A percentile compares a stretch with the other conserved stretches of the same genome.
Evolutionary conservation across 2,113 vertebrate genomes (phyloP).

Genomic region (Gnathonemus longibarbis): DNA sequence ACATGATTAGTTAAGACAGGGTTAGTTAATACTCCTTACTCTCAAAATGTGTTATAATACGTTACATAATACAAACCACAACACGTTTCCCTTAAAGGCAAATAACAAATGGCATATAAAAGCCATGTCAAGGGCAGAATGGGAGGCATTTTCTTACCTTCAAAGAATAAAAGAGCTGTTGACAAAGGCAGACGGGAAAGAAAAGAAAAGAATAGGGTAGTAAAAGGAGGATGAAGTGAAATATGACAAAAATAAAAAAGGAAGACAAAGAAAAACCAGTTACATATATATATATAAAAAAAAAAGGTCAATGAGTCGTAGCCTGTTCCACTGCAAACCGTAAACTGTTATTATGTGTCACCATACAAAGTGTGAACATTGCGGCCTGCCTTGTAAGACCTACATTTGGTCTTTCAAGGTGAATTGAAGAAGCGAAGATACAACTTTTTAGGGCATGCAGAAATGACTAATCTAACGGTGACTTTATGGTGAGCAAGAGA

Average conservation of each 20-base stretch:
- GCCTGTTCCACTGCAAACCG: background rate
- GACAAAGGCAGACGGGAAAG: background rate
- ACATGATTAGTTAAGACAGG: background rate
- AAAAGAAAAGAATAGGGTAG: background rate
- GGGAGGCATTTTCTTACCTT: slow-evolving; percentile 41
- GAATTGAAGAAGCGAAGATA: background rate
- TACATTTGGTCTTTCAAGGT: background rate
- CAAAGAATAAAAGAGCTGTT: slow-evolving; percentile 52
- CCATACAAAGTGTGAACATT: background rate
- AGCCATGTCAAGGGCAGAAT: background rate
- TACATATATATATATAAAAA: slow-evolving; percentile 7
- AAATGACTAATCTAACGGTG: background rate
- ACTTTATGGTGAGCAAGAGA: background rate
- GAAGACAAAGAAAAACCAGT: slow-evolving; percentile 16
- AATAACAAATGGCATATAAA: background rate
- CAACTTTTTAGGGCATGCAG: background rate
- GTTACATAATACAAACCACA: background rate
- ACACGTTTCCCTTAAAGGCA: background rate
- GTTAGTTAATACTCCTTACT: background rate
- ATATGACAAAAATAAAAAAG: slow-evolving; percentile 14
- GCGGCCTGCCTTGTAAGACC: background rate
- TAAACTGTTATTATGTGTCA: background rate
- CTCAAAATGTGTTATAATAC: background rate
- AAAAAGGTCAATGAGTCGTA: background rate
- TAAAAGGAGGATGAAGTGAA: background rate